Evolutionary conservation across 2,113 vertebrate species (phyloP).

Genomic region (Cepphus grylle): DNA sequence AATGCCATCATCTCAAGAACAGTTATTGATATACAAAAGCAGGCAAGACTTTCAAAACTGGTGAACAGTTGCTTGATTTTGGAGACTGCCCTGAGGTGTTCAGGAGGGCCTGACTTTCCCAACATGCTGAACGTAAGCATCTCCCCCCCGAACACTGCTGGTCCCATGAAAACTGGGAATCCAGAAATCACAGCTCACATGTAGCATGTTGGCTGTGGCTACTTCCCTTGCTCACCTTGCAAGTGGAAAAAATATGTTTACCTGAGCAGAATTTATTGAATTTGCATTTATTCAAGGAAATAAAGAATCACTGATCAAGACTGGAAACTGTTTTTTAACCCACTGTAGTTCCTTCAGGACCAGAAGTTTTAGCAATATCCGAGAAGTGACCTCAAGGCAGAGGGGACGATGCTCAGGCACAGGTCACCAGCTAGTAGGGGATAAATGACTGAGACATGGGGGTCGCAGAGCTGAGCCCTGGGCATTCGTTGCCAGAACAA

Average conservation of each 20-base stretch:
- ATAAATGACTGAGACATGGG: not conserved
- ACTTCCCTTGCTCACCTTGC: not conserved
- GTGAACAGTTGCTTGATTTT: not conserved
- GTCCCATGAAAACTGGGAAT: accelerated
- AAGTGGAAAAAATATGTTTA: not conserved
- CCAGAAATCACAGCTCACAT: not conserved
- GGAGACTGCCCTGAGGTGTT: not conserved
- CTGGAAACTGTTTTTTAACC: not conserved
- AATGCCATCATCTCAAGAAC: not conserved
- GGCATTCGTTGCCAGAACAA: not conserved
- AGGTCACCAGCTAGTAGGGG: not conserved
- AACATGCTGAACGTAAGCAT: not conserved
- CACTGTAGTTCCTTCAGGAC: not conserved
- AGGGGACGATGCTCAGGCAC: not conserved
- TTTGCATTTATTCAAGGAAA: not conserved
- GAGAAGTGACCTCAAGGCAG: not conserved
- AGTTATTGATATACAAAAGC: not conserved
- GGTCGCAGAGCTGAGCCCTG: not conserved
- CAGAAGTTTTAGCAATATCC: not conserved
- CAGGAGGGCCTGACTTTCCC: not conserved
- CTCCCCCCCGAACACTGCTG: accelerated
- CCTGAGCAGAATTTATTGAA: not conserved
- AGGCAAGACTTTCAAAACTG: not conserved
- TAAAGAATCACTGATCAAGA: not conserved
- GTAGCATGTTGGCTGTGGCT: not conserved